Conservation (phyloP, 2,888 invertebrate species). For the Coenonympha arcania region DNA sequence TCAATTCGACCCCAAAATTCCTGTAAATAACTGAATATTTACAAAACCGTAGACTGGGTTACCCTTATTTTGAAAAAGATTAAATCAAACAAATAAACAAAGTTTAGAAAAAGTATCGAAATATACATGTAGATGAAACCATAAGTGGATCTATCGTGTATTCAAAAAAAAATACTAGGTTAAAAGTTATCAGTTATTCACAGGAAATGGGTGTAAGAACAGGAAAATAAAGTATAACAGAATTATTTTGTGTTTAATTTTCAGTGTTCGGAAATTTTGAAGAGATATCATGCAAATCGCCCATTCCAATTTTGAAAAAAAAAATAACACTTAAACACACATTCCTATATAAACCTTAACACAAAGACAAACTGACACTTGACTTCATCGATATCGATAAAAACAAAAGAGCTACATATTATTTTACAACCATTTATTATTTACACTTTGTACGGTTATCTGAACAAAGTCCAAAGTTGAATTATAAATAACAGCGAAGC, state of each 20-base stretch:
- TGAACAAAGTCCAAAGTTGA: neutral
- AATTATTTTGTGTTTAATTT: constrained; percentile 13
- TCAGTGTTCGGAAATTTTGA: constrained; percentile 27
- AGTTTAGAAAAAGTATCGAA: neutral
- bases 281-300: constrained; percentile 54
- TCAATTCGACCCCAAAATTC: constrained; percentile 29
- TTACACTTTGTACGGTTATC: too few relatives aligned
- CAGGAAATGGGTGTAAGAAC: constrained; percentile 42
- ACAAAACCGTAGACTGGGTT: constrained; percentile 51
- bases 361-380: constrained; percentile 40
- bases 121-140: neutral
- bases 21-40: constrained; percentile 64
- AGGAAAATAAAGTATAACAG: constrained; percentile 8
- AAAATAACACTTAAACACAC: constrained; percentile 50
- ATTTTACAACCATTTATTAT: too few relatives aligned
- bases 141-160: neutral
- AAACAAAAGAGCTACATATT: too few relatives aligned
- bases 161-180: neutral
- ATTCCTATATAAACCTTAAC: constrained; percentile 70
- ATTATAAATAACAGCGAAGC: neutral
- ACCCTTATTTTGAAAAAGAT: constrained; percentile 1
- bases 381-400: constrained; percentile 25
- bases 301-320: constrained; percentile 50
- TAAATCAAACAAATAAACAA: neutral
- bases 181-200: constrained; percentile 58